Conservation (phyloP, 1,140 invertebrate species). For the Papilio polytes region DNA sequence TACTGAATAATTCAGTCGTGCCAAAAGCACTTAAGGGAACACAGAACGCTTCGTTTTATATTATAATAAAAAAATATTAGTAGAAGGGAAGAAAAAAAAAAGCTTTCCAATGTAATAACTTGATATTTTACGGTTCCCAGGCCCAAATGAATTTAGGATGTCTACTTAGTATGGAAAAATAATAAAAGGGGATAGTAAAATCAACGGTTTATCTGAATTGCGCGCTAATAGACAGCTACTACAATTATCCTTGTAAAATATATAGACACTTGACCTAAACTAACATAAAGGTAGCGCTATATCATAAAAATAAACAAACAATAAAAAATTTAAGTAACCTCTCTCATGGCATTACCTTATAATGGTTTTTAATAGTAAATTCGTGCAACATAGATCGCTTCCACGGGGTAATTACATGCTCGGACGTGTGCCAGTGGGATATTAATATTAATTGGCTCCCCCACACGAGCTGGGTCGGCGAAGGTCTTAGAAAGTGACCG, state of each 20-base stretch:
- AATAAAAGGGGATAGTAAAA: neutral
- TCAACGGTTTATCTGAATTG: neutral
- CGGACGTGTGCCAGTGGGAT: slow-evolving; percentile 29
- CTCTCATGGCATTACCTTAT: neutral
- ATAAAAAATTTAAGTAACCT: neutral
- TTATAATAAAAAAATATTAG: slow-evolving; percentile 27
- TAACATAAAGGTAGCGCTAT: neutral
- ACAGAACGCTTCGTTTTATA: slow-evolving; percentile 21
- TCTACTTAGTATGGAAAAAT: slow-evolving; percentile 3
- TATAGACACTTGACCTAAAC: neutral
- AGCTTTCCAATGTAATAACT: slow-evolving; percentile 28
- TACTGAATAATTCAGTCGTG: slow-evolving; percentile 23
- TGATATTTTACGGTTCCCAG: slow-evolving; percentile 20
- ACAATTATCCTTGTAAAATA: too few relatives aligned
- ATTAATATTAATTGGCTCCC: slow-evolving; percentile 37
- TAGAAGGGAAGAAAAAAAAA: neutral
- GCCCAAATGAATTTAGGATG: slow-evolving; percentile 28
- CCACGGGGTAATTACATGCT: slow-evolving; percentile 19
- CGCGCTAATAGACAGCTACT: neutral
- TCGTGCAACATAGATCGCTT: slow-evolving; percentile 27
- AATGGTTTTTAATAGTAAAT: slow-evolving; percentile 30
- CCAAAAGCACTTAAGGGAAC: slow-evolving; percentile 28
- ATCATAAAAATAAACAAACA: neutral
- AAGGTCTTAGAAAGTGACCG: slow-evolving; percentile 32
- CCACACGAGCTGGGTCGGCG: neutral